A percentile compares a stretch with the other conserved stretches of the same genome.
Conservation (phyloP, 2,888 invertebrate genomes). For the Andrena marginata region DNA sequence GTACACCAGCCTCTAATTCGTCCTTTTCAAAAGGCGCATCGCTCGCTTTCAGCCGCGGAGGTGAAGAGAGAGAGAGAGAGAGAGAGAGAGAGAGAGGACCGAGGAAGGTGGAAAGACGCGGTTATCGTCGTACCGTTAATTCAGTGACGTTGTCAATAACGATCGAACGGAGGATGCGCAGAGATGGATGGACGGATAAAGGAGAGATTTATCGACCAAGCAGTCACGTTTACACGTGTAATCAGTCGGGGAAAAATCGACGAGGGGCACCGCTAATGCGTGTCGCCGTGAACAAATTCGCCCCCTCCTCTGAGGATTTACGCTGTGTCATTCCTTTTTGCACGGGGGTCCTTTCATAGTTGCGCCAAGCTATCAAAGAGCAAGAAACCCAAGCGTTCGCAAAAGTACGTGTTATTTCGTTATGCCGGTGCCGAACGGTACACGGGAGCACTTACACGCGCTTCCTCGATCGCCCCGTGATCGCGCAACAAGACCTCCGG, state of each 20-base stretch:
- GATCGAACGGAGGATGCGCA: slow-evolving; percentile 61
- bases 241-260: slow-evolving; percentile 57
- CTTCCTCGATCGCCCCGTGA: slow-evolving; percentile 7
- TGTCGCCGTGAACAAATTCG: background rate
- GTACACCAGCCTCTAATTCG: slow-evolving; percentile 33
- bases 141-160: slow-evolving; percentile 71
- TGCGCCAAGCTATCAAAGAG: too few relatives aligned
- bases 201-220: slow-evolving; percentile 68
- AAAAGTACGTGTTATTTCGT: too few relatives aligned
- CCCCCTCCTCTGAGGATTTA: background rate
- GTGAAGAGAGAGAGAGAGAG: background rate
- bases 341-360: too few relatives aligned
- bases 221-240: slow-evolving; percentile 7
- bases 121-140: slow-evolving; percentile 67
- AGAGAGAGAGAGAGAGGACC: background rate
- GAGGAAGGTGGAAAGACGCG: slow-evolving; percentile 35
- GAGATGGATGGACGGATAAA: slow-evolving; percentile 66
- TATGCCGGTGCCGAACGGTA: too few relatives aligned
- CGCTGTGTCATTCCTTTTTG: background rate
- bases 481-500: background rate
- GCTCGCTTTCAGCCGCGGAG: slow-evolving; percentile 14
- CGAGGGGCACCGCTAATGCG: slow-evolving; percentile 11
- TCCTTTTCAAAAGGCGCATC: slow-evolving; percentile 26
- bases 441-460: too few relatives aligned
- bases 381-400: too few relatives aligned